Evolutionary conservation across 2,888 invertebrate genomes (phyloP).

Genomic region (Lepidonotus clava): DNA sequence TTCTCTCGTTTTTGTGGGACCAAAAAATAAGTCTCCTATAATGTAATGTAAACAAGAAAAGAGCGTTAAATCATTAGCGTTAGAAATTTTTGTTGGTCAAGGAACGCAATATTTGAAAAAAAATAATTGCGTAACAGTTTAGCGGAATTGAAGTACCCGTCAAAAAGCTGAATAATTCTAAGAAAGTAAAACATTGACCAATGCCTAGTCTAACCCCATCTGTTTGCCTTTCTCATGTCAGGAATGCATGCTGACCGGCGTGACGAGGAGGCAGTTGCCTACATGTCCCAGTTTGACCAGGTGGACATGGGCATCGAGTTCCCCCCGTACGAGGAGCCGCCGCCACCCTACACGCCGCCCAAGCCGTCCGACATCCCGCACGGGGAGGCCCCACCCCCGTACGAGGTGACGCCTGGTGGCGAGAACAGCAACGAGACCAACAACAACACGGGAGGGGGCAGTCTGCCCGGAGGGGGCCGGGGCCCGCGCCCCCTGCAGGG

Average conservation of each 20-base stretch:
- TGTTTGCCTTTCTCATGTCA: neutral
- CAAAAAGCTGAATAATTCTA: too few species aligned
- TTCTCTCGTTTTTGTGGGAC: too few species aligned
- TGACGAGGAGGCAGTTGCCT: conserved; percentile 74
- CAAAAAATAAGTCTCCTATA: too few species aligned
- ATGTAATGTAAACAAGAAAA: too few species aligned
- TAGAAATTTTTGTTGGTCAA: too few species aligned
- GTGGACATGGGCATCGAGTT: conserved; percentile 73
- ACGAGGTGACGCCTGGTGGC: conserved; percentile 59
- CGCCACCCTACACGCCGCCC: conserved; percentile 78
- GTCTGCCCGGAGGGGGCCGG: neutral
- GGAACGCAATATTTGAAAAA: too few species aligned
- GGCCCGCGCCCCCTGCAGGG: conserved; percentile 50
- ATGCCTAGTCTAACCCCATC: neutral
- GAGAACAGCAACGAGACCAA: conserved; percentile 22
- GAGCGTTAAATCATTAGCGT: too few species aligned
- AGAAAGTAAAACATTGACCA: neutral
- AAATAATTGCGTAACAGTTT: too few species aligned
- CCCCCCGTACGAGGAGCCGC: conserved; percentile 78
- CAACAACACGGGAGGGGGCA: neutral
- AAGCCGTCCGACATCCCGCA: conserved; percentile 72
- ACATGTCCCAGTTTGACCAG: conserved; percentile 70
- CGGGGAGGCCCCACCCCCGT: conserved; percentile 76
- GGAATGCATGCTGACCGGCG: conserved; percentile 68
- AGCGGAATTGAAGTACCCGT: too few species aligned